phyloP scores from a whole-genome alignment of 2,797 vertebrate species.

The Myiotriccus ornatus region DNA sequence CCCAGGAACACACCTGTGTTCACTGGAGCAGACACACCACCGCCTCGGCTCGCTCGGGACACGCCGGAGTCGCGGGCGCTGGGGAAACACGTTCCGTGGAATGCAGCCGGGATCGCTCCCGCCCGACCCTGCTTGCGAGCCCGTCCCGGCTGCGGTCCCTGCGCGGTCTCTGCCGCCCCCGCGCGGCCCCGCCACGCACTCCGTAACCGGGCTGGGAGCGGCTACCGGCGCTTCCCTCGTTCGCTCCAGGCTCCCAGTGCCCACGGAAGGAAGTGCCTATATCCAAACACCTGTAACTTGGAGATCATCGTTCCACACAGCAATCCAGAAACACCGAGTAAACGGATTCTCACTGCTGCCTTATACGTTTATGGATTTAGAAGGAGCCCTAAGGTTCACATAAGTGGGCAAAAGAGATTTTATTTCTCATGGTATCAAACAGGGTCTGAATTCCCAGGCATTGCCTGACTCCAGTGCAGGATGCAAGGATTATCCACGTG shows the following conservation, averaged over 20 bases:
- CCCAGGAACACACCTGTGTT: accelerated
- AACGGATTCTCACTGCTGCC: not conserved
- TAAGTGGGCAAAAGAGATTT: not conserved
- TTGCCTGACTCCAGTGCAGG: accelerated
- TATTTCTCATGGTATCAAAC: not conserved
- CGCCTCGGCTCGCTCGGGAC: not conserved
- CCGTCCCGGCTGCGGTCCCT: not conserved
- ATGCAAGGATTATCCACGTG: no score
- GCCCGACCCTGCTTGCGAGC: no score
- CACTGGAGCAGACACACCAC: accelerated
- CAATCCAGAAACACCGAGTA: not conserved
- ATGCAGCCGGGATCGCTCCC: not conserved
- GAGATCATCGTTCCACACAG: not conserved
- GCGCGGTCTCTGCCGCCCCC: not conserved
- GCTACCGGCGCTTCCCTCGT: no score
- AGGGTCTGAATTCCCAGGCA: not conserved
- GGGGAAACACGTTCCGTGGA: no score
- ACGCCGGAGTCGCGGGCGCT: no score
- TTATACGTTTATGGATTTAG: not conserved
- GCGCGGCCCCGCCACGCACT: not conserved
- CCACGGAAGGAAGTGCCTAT: not conserved
- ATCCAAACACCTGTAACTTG: accelerated
- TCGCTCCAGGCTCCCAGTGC: not conserved
- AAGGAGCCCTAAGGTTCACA: not conserved
- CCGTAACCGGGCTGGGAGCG: not conserved